These are phyloP conservation scores for Hetaerina titia DNA, from an alignment of 2,888 invertebrate species.

Conservation along the genomic window DNA sequence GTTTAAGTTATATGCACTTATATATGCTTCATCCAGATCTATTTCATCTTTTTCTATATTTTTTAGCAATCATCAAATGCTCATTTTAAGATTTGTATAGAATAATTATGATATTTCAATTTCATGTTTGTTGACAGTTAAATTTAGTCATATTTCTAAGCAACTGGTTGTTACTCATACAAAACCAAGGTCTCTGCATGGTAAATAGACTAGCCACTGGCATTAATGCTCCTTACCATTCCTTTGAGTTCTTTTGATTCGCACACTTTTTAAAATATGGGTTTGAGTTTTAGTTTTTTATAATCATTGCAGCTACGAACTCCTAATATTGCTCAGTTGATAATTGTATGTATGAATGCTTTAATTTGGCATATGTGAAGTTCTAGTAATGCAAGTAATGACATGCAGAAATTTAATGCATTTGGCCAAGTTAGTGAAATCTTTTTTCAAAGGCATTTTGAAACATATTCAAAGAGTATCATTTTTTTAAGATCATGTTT, in stretches of 20 bases:
- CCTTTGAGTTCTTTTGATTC: slow-evolving; percentile 6
- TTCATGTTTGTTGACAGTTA: slow-evolving; percentile 8
- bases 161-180: background rate
- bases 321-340: slow-evolving; percentile 27
- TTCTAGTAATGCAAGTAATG: background rate
- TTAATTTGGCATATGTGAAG: background rate
- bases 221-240: slow-evolving; percentile 32
- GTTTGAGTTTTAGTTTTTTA: background rate
- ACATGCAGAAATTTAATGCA: background rate
- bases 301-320: background rate
- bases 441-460: background rate
- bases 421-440: background rate
- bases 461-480: background rate
- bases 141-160: slow-evolving; percentile 14
- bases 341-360: background rate
- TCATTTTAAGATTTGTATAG: slow-evolving; percentile 60
- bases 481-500: background rate
- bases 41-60: slow-evolving; percentile 1
- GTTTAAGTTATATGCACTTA: slow-evolving; percentile 37
- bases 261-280: background rate
- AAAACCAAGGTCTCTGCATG: slow-evolving; percentile 28
- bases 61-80: slow-evolving; percentile 53
- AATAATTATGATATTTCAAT: slow-evolving; percentile 34
- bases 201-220: slow-evolving; percentile 1
- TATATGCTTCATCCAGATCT: slow-evolving; percentile 52